Percentiles rank a stretch among this genome's conserved stretches.
These are phyloP conservation scores for Eulemur macaco DNA, from an alignment of 2,113 vertebrate genomes.

Conservation along the genomic window DNA sequence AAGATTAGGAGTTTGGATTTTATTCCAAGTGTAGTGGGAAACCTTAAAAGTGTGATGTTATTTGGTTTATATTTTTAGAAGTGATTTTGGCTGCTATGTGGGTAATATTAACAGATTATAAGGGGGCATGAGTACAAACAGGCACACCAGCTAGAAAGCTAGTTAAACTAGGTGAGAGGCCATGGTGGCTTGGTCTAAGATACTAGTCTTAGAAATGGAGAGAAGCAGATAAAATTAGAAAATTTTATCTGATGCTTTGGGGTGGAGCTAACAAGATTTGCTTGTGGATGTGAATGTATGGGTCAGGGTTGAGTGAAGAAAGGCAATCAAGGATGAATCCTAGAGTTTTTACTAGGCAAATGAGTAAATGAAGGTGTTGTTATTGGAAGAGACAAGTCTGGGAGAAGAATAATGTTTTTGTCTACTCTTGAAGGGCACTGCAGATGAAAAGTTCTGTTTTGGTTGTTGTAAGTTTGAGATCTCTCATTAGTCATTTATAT, in stretches of 20 bases:
- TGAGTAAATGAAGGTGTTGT: background rate
- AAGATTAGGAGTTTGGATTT: background rate
- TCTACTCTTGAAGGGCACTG: background rate
- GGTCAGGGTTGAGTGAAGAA: background rate
- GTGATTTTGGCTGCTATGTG: background rate
- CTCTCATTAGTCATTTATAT: background rate
- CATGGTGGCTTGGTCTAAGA: background rate
- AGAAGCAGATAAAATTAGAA: background rate
- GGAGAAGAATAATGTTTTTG: background rate
- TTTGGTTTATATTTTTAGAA: background rate
- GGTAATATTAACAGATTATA: background rate
- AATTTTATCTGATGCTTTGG: background rate
- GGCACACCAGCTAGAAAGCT: background rate
- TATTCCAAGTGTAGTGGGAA: background rate
- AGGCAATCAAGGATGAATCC: background rate
- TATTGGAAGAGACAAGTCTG: background rate
- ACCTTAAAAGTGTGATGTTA: background rate
- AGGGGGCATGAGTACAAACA: background rate
- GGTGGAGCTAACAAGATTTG: background rate
- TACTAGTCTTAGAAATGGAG: background rate
- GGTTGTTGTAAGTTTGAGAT: background rate
- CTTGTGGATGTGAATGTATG: background rate
- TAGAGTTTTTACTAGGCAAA: background rate
- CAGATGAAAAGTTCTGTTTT: background rate
- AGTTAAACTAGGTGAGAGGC: background rate